A percentile compares a stretch with the other conserved stretches of the same genome.
These are phyloP conservation scores for Syngnathus scovelli DNA, from an alignment of 2,113 vertebrate species.

Conservation along the genomic window DNA sequence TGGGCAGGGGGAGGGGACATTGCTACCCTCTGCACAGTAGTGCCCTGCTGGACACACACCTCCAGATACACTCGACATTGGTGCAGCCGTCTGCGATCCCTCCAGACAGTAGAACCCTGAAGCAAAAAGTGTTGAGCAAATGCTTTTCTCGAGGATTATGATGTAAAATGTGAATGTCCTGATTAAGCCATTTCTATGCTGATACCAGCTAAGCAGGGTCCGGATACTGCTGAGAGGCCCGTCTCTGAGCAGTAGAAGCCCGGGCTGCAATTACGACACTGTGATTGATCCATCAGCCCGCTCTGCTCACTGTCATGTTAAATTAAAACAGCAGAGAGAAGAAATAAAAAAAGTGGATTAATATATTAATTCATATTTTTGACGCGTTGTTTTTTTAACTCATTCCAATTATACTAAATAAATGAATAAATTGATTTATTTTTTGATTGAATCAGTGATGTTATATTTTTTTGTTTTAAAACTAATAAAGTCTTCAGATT, in stretches of 20 bases:
- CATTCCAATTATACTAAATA: no score
- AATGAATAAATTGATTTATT: no score
- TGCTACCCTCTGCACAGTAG: conserved; percentile 75
- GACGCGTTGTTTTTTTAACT: no score
- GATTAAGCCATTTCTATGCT: background rate
- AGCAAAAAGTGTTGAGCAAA: background rate
- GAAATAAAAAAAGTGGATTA: background rate
- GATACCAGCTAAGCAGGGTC: conserved; percentile 69
- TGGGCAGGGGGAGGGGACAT: conserved; percentile 63
- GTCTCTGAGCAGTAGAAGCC: conserved; percentile 75
- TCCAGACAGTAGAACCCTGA: conserved; percentile 72
- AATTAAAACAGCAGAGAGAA: background rate
- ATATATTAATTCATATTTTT: background rate
- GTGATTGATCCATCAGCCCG: conserved; percentile 51
- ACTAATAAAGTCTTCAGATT: no score
- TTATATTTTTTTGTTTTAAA: no score
- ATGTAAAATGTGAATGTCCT: background rate
- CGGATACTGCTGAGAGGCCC: conserved; percentile 64
- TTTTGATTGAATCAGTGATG: no score
- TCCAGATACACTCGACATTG: conserved; percentile 53
- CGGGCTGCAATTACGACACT: conserved; percentile 70
- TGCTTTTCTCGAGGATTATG: background rate
- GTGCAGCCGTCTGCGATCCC: conserved; percentile 61
- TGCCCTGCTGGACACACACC: conserved; percentile 77
- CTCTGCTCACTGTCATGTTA: conserved; percentile 56